Base-by-base conservation (phyloP, 2,888 invertebrate species). In the Oligia strigilis region DNA sequence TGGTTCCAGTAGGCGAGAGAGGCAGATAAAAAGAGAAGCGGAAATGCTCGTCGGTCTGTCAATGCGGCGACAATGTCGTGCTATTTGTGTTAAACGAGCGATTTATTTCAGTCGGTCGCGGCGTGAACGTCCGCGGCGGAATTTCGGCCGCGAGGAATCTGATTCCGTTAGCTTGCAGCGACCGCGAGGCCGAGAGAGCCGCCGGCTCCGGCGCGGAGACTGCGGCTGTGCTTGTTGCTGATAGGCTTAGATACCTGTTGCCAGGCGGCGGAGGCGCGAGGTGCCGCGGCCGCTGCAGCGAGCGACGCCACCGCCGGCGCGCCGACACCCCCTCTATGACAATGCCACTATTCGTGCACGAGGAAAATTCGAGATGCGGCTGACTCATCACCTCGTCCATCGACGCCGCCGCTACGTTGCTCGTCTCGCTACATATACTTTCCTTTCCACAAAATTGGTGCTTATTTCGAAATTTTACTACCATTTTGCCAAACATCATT, bases 71-170 rank as follows among this genome's bases (percentile, higher is more conserved):
- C 96, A 96, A 95, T 96, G 95, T 94, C 93, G 94, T 94, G 95
- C 96, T 96, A 96, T 97, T 96, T 96, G 95, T 94, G 96, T 96
- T 95, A 96, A 95, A 96, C 94, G 95, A 94, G 95, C 96, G 95
- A 96, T 96, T 96, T 96, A 97, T 97, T 97, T 97, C 96, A 97
- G 96, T 96, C 96, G 93, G 95, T 94, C 93, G 96, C 91, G 93
- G 94, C 96, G 96, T 97, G 97, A 97, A 97, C 91, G 97, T 95
- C 96, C 96, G 95, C 96, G 90, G 92, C 92, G 96, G 96, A 96
- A 97, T 96, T 97, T 97, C 93, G 96, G 96, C 93, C 95, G 94
- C 93, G 93, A 95, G 95, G 96, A 95, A 96, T 96, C 95, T 89
- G 93, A 95, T 95, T 94, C 96, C 96, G 96, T 96, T 96, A 96